Evolutionary conservation across 2,113 vertebrate genomes (phyloP), one percentile per base, ranked within the genome.

Genomic region (Clinocottus analis): DNA sequence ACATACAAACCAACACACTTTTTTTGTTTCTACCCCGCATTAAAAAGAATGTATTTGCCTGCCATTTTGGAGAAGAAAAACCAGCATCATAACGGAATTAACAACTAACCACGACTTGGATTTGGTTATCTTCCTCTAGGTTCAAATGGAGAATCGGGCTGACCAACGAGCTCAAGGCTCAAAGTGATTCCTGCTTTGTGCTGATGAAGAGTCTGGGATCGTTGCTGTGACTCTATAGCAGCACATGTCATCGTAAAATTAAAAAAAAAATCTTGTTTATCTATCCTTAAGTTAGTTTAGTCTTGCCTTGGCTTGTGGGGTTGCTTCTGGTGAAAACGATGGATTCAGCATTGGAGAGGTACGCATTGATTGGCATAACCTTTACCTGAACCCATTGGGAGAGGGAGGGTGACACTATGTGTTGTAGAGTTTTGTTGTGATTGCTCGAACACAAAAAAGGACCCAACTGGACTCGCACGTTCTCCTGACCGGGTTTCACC

Each of bases 81-180:
- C 27, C 25, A 45, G 39, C 45, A 8, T 31, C 29, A 14, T n/a
- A 5, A 0, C 5, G 13, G 0, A 12, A 67, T 7, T 29, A 21
- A 58, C 21, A 58, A 17, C 17, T 25, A 8, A 53, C 12, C 13
- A 33, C 41, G 16, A 61, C 31, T 51, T 59, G 17, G 9, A 19
- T 51, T 33, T 72, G 45, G 10, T 31, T 64, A 19, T 45, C 13
- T 31, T 74, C 10, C 25, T 27, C 2, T 31, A 79, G 81, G 75
- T 35, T 43, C 75, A 45, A 37, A 56, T 56, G 35, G 27, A 43
- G n/a, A 62, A 14, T 39, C 5, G 1, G 45, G 45, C 41, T 27
- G 11, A 25, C 21, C 29, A 51, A 27, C 1, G 3, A 55, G 47
- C 12, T 49, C 17, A 49, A 55, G 21, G 37, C 58, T 16, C 25